Percentiles rank a stretch among this genome's conserved stretches.
phyloP scores from a whole-genome alignment of 2,888 invertebrate species.

The Leuctra nigra region DNA sequence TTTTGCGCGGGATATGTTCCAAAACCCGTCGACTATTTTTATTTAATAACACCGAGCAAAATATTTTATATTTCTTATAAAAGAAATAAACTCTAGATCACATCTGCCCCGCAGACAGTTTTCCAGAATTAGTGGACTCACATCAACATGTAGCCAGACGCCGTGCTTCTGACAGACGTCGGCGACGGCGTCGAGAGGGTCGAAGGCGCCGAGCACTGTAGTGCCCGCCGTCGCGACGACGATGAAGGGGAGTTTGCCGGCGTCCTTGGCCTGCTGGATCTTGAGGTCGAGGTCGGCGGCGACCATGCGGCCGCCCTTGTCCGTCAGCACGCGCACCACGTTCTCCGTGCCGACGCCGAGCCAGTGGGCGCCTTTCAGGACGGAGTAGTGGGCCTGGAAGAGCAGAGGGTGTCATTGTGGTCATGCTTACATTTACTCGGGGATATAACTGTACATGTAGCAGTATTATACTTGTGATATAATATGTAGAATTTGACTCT shows the following conservation, averaged over 20 bases:
- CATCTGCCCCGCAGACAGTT: too few relatives aligned
- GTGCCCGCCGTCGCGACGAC: constrained; percentile 74
- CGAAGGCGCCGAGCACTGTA: constrained; percentile 78
- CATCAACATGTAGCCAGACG: constrained; percentile 80
- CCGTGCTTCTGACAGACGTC: constrained; percentile 58
- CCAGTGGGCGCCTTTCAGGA: constrained; percentile 73
- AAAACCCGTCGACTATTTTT: too few relatives aligned
- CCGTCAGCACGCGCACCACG: constrained; percentile 56
- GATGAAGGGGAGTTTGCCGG: constrained; percentile 55
- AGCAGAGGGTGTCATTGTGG: background rate
- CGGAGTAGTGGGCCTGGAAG: constrained; percentile 68
- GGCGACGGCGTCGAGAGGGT: constrained; percentile 61
- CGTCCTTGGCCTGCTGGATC: constrained; percentile 43
- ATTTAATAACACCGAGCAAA: too few relatives aligned
- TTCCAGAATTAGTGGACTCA: too few relatives aligned
- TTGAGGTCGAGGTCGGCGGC: constrained; percentile 51
- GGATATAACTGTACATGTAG: too few relatives aligned
- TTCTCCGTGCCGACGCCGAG: constrained; percentile 78
- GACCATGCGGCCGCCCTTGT: constrained; percentile 60
- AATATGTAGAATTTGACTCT: too few relatives aligned
- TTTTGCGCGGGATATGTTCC: too few relatives aligned
- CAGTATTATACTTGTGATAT: too few relatives aligned
- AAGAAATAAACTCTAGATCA: too few relatives aligned
- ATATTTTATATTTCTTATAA: too few relatives aligned
- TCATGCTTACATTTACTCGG: background rate